Evolutionary conservation across 2,113 vertebrate species (phyloP), one percentile per base, ranked within the genome.

Genomic region (Actenoides hombroni): DNA sequence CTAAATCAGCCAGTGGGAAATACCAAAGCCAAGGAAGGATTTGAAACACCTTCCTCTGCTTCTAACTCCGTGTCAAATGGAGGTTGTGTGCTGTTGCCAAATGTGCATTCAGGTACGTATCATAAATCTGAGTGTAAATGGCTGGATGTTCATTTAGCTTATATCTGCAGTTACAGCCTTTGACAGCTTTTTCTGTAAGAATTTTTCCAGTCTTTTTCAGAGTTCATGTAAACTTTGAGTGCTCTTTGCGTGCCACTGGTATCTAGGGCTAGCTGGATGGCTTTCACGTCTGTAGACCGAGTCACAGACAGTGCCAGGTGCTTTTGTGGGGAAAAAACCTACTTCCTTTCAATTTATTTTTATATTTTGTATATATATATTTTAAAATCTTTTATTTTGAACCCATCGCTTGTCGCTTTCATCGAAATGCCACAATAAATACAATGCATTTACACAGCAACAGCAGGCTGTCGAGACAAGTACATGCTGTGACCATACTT

Each of bases 401-500:
- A n/a, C 31, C 51, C n/a, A 54, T 51, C 63, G 20, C 71, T 88
- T 80, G 48, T 39, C 59, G 61, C 14, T 40, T 76, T 46, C 28
- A 42, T 2, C 84, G 81, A 82, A 88, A 65, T 7, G 21, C 53
- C 63, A 76, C 57, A n/a, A 42, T 64, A 82, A 88, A 93, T 77
- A 83, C 84, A 83, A 85, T 9, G 10, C 26, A 78, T 90, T 71
- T 76, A 20, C n/a, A 17, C 69, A 49, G 63, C 63, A 90, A 86
- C 53, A 64, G 24, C 35, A 56, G 33, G 70, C 37, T 78, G 26
- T 65, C 16, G 42, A 53, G 68, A 35, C 33, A 44, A 35, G 31
- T 40, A 14, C 19, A 20, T 9, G 16, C 53, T 1, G 2, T 20
- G 42, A 10, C 10, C 11, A 2, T 2, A 7, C 13, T 0, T 3